Percentiles rank a stretch among this genome's conserved stretches.
phyloP scores from a whole-genome alignment of 2,888 invertebrate species.

The Nematopogon swammerdamellus region DNA sequence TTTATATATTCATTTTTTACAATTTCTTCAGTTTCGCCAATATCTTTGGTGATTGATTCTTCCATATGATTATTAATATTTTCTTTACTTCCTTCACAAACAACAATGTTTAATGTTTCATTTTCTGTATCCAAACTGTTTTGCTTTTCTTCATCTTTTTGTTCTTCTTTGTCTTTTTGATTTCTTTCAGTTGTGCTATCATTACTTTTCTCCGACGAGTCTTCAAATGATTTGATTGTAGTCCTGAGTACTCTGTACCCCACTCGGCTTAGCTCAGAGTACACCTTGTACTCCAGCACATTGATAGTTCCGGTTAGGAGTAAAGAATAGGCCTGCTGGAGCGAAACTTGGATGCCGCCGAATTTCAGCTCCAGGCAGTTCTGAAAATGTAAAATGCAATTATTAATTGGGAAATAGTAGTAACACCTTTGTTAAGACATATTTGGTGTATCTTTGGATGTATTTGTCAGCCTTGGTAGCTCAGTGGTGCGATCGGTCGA shows the following conservation, averaged over 20 bases:
- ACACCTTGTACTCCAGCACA: constrained; percentile 55
- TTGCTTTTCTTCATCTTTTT: too few species aligned
- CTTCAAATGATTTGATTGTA: constrained; percentile 18
- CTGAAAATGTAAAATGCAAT: constrained; percentile 32
- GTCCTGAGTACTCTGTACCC: constrained; percentile 54
- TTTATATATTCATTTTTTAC: background rate
- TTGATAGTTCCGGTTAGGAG: constrained; percentile 33
- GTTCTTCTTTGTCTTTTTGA: background rate
- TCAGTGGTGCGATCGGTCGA: too few species aligned
- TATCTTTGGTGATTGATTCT: too few species aligned
- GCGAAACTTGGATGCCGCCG: constrained; percentile 55
- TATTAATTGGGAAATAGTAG: too few species aligned
- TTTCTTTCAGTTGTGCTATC: background rate
- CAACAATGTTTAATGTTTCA: background rate
- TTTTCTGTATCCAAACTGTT: background rate
- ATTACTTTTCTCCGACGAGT: background rate
- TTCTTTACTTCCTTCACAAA: background rate
- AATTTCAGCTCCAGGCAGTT: constrained; percentile 58
- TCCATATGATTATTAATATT: constrained; percentile 1
- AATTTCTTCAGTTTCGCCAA: too few species aligned
- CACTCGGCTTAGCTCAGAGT: constrained; percentile 52
- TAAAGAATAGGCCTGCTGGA: constrained; percentile 63
- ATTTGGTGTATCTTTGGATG: too few species aligned
- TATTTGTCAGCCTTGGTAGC: too few species aligned
- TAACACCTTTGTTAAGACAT: too few species aligned